These are phyloP conservation scores for Arrhopalites spinosus DNA, from an alignment of 2,888 invertebrate species.

Conservation along the genomic window DNA sequence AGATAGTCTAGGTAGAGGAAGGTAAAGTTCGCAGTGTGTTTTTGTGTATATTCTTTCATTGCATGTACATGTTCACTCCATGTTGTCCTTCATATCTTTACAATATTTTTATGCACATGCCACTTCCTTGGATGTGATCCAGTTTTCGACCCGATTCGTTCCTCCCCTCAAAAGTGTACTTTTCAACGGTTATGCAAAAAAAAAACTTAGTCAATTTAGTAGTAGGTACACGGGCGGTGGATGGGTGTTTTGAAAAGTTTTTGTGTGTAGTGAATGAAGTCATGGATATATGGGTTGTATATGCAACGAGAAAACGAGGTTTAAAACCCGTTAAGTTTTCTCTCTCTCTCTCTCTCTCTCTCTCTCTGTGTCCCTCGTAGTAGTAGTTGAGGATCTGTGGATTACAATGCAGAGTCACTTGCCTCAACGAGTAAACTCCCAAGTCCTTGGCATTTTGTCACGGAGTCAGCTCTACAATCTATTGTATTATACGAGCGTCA, in stretches of 20 bases:
- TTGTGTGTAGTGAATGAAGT: too few relatives aligned
- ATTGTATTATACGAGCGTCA: constrained; percentile 21
- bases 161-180: not conserved
- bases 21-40: not conserved
- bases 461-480: constrained; percentile 4
- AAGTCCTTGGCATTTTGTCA: constrained; percentile 28
- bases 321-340: too few relatives aligned
- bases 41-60: not conserved
- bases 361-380: too few relatives aligned
- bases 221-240: too few relatives aligned
- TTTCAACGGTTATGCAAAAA: too few relatives aligned
- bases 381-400: not conserved
- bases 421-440: constrained; percentile 1
- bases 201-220: too few relatives aligned
- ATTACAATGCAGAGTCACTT: not conserved
- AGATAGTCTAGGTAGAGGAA: not conserved
- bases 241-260: too few relatives aligned
- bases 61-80: not conserved
- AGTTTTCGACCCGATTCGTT: constrained; percentile 10
- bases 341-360: too few relatives aligned
- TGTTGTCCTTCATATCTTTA: not conserved
- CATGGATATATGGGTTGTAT: too few relatives aligned
- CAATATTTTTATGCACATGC: constrained; percentile 13
- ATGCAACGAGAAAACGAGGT: too few relatives aligned
- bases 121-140: constrained; percentile 17